phyloP scores from a whole-genome alignment of 2,888 invertebrate species.

The Meta bourneti region DNA sequence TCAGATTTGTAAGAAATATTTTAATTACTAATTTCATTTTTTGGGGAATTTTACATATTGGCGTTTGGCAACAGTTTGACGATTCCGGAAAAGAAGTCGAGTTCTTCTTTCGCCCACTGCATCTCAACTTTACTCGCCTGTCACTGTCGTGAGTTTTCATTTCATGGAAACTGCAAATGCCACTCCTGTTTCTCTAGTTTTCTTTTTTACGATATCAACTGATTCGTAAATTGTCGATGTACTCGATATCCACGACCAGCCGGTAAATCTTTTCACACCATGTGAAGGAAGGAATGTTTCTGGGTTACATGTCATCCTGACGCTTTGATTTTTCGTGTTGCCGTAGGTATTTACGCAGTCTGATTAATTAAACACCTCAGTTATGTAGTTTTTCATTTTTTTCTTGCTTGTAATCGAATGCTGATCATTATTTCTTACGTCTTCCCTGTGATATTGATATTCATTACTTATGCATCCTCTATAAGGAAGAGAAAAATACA shows the following conservation, averaged over 20 bases:
- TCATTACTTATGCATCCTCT: too few species aligned
- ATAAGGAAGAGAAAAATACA: too few species aligned
- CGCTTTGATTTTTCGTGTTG: background rate
- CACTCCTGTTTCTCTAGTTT: conserved; percentile 28
- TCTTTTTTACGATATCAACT: background rate
- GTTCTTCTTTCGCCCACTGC: conserved; percentile 54
- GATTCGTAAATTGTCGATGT: background rate
- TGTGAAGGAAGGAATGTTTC: background rate
- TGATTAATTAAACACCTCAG: background rate
- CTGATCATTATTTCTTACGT: too few species aligned
- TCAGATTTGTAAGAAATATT: background rate
- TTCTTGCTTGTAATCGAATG: background rate
- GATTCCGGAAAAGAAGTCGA: conserved; percentile 6
- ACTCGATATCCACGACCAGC: background rate
- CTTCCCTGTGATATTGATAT: too few species aligned
- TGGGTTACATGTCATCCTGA: background rate
- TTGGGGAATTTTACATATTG: background rate
- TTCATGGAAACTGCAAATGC: conserved; percentile 30
- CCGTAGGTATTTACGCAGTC: conserved; percentile 24
- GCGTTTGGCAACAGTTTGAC: conserved; percentile 26
- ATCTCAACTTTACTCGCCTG: conserved; percentile 46
- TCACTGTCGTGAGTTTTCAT: conserved; percentile 25
- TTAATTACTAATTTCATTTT: background rate
- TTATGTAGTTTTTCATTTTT: background rate
- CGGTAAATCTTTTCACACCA: background rate